Conservation (phyloP, 2,888 invertebrate genomes). For the Hydrotaea cyrtoneurina region DNA sequence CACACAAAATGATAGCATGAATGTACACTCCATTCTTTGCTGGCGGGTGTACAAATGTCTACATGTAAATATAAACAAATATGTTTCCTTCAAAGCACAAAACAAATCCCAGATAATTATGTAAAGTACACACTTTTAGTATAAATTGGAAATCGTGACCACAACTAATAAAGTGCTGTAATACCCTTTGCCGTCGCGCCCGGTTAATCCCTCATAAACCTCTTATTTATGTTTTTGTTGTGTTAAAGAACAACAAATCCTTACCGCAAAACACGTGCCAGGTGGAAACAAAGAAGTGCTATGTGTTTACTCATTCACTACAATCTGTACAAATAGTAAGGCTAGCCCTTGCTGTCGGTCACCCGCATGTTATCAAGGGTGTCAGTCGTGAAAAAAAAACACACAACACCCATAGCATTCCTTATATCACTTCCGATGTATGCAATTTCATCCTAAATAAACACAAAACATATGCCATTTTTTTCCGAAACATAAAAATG, state of each 20-base stretch:
- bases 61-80: too few species aligned
- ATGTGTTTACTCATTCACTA: background rate
- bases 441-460: conserved; percentile 33
- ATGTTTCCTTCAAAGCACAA: too few species aligned
- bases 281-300: background rate
- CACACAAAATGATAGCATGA: too few species aligned
- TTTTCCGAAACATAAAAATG: background rate
- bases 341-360: background rate
- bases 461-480: conserved; percentile 50
- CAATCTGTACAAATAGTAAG: background rate
- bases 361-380: background rate
- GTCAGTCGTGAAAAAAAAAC: background rate
- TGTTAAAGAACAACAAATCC: background rate
- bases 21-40: too few species aligned
- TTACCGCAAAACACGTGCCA: background rate
- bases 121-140: background rate
- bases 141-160: background rate
- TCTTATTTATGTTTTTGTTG: background rate
- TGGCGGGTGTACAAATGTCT: too few species aligned
- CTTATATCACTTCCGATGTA: conserved; percentile 5
- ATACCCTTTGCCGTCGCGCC: background rate
- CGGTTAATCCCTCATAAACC: background rate
- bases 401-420: background rate
- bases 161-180: background rate
- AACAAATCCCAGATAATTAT: too few species aligned